Evolutionary conservation across 1,140 invertebrate genomes (phyloP).

Genomic region (Thereuonema tuberculata): DNA sequence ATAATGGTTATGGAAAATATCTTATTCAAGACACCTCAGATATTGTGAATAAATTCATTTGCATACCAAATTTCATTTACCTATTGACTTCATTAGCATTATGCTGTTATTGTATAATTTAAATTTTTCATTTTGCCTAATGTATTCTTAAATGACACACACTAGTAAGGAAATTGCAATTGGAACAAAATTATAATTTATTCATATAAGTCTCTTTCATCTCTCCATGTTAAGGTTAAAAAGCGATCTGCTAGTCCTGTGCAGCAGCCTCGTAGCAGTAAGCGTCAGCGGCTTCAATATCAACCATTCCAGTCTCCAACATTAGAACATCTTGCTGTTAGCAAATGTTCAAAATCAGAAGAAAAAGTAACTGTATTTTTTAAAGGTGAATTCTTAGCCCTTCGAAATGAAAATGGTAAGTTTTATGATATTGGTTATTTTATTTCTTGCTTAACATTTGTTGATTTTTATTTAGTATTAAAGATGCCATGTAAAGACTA

Average conservation of each 20-base stretch:
- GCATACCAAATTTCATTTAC: no score
- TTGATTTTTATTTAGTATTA: neutral
- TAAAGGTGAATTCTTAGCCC: constrained; percentile 60
- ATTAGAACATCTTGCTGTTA: constrained; percentile 44
- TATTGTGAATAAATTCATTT: no score
- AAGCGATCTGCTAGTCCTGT: neutral
- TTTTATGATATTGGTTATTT: neutral
- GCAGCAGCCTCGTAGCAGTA: constrained; percentile 26
- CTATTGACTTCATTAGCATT: no score
- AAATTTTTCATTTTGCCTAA: no score
- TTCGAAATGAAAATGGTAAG: constrained; percentile 52
- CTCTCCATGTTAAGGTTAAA: neutral
- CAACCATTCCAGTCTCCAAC: constrained; percentile 67
- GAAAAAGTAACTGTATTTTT: constrained; percentile 56
- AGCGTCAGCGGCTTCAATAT: constrained; percentile 45
- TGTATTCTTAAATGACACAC: no score
- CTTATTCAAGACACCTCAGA: no score
- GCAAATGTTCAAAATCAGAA: constrained; percentile 44
- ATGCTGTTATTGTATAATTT: no score
- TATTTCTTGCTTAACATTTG: no score
- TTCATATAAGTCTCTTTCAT: neutral
- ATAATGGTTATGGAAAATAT: no score
- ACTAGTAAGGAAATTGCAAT: neutral
- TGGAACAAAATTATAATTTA: neutral
- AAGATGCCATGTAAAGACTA: no score